Evolutionary conservation across 2,113 vertebrate species (phyloP).

Genomic region (Cinclus mexicanus): DNA sequence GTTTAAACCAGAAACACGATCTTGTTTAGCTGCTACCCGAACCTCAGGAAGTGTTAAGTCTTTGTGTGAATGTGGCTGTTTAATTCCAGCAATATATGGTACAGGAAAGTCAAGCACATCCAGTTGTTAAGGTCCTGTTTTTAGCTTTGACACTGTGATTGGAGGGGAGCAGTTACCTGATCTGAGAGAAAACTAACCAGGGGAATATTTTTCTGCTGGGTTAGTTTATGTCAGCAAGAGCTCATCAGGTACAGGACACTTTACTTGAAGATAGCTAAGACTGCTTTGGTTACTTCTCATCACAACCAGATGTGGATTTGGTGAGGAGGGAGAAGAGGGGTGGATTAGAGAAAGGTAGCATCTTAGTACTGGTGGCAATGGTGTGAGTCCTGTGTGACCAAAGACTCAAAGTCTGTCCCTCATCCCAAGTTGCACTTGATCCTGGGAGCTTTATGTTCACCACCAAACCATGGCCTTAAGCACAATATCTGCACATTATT

Average conservation of each 20-base stretch:
- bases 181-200: not conserved
- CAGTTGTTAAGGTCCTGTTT: not conserved
- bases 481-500: not conserved
- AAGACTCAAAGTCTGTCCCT: not conserved
- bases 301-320: not conserved
- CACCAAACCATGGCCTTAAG: not conserved
- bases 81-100: not conserved
- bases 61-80: not conserved
- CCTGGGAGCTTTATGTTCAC: not conserved
- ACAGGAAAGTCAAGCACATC: not conserved
- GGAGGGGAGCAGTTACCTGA: not conserved
- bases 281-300: not conserved
- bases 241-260: not conserved
- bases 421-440: not conserved
- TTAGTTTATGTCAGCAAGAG: not conserved
- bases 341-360: not conserved
- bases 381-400: not conserved
- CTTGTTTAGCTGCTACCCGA: not conserved
- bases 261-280: not conserved
- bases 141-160: not conserved
- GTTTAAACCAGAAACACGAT: not conserved
- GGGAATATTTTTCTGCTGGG: not conserved
- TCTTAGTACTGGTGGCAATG: not conserved
- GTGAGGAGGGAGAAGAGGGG: not conserved
- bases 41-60: not conserved